Evolutionary conservation across 2,113 vertebrate genomes (phyloP).

Genomic region (Arizona elegans): DNA sequence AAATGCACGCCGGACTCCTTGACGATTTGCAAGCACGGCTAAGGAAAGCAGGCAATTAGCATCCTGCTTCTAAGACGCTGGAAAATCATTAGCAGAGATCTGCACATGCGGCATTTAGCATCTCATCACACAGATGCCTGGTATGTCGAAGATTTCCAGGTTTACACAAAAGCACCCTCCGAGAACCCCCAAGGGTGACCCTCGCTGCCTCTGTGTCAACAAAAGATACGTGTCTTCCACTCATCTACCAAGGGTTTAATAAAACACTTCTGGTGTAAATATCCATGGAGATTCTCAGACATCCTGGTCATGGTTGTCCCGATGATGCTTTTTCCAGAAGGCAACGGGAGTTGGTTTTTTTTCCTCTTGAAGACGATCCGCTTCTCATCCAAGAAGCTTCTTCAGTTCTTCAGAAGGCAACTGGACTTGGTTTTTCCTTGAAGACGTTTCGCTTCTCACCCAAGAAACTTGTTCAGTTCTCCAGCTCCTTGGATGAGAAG

Average conservation of each 20-base stretch:
- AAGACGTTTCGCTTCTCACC: no score
- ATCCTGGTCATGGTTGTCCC: not conserved
- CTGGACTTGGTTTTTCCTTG: no score
- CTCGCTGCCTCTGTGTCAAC: not conserved
- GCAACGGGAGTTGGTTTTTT: not conserved
- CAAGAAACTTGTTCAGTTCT: no score
- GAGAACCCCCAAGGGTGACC: not conserved
- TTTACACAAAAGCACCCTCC: not conserved
- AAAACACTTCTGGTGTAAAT: not conserved
- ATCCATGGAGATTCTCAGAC: not conserved
- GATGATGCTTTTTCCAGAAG: not conserved
- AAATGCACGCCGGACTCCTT: not conserved
- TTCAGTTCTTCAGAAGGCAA: no score
- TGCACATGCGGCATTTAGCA: not conserved
- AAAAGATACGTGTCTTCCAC: not conserved
- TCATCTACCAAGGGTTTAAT: no score
- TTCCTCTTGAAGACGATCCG: not conserved
- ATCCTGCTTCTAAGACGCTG: not conserved
- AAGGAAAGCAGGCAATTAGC: not conserved
- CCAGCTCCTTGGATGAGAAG: not conserved
- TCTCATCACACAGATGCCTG: not conserved
- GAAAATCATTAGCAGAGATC: not conserved
- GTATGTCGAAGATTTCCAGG: not conserved
- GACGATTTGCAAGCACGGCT: not conserved
- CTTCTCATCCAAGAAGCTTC: no score